Evolutionary conservation across 2,888 invertebrate genomes (phyloP), one percentile per base, ranked within the genome.

Genomic region (Amblyteles armatorius): DNA sequence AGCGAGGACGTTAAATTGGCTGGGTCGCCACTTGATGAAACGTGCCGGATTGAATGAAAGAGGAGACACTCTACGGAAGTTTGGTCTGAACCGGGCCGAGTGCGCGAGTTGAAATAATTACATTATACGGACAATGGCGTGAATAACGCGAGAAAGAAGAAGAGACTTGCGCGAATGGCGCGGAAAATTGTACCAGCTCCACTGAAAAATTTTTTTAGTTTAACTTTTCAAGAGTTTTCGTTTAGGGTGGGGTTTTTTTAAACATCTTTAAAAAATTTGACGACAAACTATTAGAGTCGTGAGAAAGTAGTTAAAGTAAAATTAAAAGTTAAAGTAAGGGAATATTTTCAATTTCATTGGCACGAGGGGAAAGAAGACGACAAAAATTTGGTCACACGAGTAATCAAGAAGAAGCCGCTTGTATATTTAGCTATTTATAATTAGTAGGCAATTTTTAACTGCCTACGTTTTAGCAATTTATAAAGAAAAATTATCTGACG

Each of bases 41-140:
- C 72, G 77, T 82, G 77, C 72, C 16, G 55, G 82, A 77, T 71
- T 72, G 72, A 77, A 82, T 78, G 82, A 82, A 78, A 72, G 67
- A 9, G 22, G 36, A 44, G 55, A 77, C 77, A 82, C 77, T 77
- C 65, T 67, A 69, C 22, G 22, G 26, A 50, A 44, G 69, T 44
- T 52, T 63, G 73, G 74, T 79, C 68, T 74, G 79, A 83, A 26
- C 68, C 74, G 69, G 67, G 63, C 69, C 65, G 67, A 83, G 79
- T 79, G 74, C 63, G 63, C 73, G 74, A 74, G 48, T 74, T 63
- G 74, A 79, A 83, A 79, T 83, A 79, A 83, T 79, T 79, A 79
- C 79, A 79, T 74, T 83, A 72, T 67, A 16, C 79, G 69, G n/a
- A 52, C 55, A 57, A 79, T 65, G 55, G 55, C 2, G 78, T 26